These are phyloP conservation scores for Aphidius ervi DNA, from an alignment of 1,140 invertebrate genomes.

Conservation along the genomic window DNA sequence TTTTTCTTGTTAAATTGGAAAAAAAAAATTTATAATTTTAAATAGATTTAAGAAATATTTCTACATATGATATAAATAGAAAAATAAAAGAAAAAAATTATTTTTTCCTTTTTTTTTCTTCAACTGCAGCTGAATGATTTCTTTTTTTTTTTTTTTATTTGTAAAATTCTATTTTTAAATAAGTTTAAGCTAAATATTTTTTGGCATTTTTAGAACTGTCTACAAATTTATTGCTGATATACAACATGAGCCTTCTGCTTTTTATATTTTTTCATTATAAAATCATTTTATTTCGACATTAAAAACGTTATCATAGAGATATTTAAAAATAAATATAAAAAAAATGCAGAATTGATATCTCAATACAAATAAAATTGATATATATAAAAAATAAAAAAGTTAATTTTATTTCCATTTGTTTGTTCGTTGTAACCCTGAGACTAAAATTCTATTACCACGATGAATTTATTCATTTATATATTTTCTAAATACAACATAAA, in stretches of 20 bases:
- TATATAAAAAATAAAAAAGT: no score
- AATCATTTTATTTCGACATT: no score
- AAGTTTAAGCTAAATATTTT: not conserved
- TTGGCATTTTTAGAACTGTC: slow-evolving; percentile 43
- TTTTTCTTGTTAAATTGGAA: not conserved
- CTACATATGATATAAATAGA: no score
- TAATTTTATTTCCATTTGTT: no score
- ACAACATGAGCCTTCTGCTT: slow-evolving; percentile 1
- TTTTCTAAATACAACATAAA: not conserved
- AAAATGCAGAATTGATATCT: no score
- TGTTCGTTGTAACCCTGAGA: slow-evolving; percentile 39
- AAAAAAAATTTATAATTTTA: slow-evolving; percentile 4
- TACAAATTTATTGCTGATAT: slow-evolving; percentile 27
- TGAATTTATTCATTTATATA: slow-evolving; percentile 26
- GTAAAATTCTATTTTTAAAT: not conserved
- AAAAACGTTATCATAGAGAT: no score
- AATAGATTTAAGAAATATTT: not conserved
- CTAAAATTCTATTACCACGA: slow-evolving; percentile 41
- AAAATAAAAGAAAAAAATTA: not conserved
- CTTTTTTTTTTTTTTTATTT: not conserved
- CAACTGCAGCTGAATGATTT: not conserved
- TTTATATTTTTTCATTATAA: not conserved
- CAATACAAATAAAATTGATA: no score
- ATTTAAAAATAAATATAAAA: no score
- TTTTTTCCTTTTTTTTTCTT: not conserved